Conservation (phyloP, 2,113 vertebrate genomes). For the Tetraodon nigroviridis region DNA sequence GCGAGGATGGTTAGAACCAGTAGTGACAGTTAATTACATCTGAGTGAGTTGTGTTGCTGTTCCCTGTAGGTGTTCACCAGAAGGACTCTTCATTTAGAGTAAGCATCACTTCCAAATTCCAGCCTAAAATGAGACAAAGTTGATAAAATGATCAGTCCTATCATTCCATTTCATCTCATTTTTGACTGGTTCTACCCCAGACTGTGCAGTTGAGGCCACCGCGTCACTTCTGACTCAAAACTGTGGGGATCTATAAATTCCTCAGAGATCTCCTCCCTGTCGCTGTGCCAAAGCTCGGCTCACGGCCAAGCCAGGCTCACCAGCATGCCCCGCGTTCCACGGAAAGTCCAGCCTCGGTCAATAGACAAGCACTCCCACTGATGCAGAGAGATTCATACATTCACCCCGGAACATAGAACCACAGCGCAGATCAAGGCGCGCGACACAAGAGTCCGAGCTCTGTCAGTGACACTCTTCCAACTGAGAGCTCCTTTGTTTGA, state of each 20-base stretch:
- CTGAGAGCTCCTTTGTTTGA: constrained; percentile 65
- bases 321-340: constrained; percentile 41
- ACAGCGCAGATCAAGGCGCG: constrained; percentile 22
- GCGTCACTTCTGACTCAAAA: constrained; percentile 7
- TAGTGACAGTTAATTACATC: too few relatives aligned
- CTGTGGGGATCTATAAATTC: constrained; percentile 41
- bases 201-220: not conserved
- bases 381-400: constrained; percentile 40
- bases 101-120: too few relatives aligned
- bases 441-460: constrained; percentile 44
- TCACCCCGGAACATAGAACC: constrained; percentile 9
- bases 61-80: too few relatives aligned
- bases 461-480: constrained; percentile 63
- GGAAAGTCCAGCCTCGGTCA: constrained; percentile 60
- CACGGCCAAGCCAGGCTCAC: constrained; percentile 50
- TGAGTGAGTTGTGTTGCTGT: too few relatives aligned
- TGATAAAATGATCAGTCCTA: too few relatives aligned
- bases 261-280: constrained; percentile 55
- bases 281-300: constrained; percentile 55
- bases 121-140: too few relatives aligned
- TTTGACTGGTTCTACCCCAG: too few relatives aligned
- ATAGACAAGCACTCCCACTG: constrained; percentile 47
- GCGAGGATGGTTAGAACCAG: not conserved
- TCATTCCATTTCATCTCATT: too few relatives aligned
- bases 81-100: too few relatives aligned